Evolutionary conservation across 1,140 invertebrate genomes (phyloP).

Genomic region (Octopus sinensis): DNA sequence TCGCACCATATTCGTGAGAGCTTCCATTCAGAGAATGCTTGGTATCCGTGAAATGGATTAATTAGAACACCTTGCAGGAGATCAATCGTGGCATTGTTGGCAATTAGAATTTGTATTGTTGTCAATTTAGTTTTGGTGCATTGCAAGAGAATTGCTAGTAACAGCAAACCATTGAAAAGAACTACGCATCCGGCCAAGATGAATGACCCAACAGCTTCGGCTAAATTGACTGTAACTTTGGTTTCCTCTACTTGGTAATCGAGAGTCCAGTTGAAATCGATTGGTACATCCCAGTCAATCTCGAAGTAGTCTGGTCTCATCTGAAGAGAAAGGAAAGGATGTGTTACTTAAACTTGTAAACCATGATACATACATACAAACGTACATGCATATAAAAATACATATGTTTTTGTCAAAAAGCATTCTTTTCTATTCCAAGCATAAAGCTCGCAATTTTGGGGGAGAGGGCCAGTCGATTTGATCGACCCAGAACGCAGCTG

Average conservation of each 20-base stretch:
- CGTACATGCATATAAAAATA: background rate
- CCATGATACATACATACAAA: background rate
- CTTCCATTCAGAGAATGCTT: background rate
- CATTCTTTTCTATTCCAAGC: background rate
- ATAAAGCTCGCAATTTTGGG: background rate
- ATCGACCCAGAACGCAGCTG: background rate
- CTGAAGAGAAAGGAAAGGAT: background rate
- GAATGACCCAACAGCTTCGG: background rate
- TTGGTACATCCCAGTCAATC: background rate
- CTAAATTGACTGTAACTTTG: background rate
- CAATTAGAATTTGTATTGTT: background rate
- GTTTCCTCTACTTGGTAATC: background rate
- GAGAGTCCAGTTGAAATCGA: background rate
- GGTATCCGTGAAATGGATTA: slow-evolving; percentile 4
- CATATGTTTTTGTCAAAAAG: background rate
- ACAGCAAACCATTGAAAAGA: background rate
- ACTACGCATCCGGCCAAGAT: background rate
- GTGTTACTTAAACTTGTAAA: background rate
- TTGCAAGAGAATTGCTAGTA: background rate
- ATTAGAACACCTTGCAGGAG: background rate
- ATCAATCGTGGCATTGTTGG: background rate
- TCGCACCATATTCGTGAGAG: background rate
- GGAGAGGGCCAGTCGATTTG: background rate
- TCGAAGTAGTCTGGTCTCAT: background rate
- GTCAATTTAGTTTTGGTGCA: background rate